phyloP scores from a whole-genome alignment of 2,113 vertebrate genomes.

The Gadus macrocephalus region DNA sequence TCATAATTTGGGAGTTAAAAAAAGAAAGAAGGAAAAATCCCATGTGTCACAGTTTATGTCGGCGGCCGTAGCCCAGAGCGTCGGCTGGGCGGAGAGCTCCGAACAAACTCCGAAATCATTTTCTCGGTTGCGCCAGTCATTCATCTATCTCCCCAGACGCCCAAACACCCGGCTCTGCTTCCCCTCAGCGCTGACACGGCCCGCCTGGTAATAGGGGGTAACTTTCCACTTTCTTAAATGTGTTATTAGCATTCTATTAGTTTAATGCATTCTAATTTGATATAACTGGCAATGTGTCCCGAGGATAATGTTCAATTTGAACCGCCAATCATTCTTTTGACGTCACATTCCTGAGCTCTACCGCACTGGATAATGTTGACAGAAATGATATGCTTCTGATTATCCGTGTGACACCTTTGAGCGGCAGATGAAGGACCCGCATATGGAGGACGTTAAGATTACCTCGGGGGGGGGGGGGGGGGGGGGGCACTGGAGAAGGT shows the following conservation, averaged over 20 bases:
- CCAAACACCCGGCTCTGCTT: constrained; percentile 63
- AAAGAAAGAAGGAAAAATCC: constrained; percentile 53
- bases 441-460: constrained; percentile 38
- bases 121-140: constrained; percentile 62
- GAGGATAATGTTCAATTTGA: too few species aligned
- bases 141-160: constrained; percentile 69
- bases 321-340: too few species aligned
- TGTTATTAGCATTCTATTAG: too few species aligned
- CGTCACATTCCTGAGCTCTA: too few species aligned
- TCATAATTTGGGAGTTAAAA: constrained; percentile 52
- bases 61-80: constrained; percentile 55
- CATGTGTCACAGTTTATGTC: constrained; percentile 69
- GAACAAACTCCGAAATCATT: constrained; percentile 67
- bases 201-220: constrained; percentile 52
- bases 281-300: too few species aligned
- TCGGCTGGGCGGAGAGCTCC: constrained; percentile 54
- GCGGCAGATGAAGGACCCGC: constrained; percentile 40
- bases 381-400: constrained; percentile 12
- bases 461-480: constrained; percentile 18
- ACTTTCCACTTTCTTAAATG: constrained; percentile 40
- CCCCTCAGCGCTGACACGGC: constrained; percentile 60
- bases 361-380: constrained; percentile 21
- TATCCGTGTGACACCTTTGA: constrained; percentile 38
- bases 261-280: too few species aligned
- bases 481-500: constrained; percentile 21